phyloP scores from a whole-genome alignment of 1,140 invertebrate genomes.

The Brachionus asplanchnoidis region DNA sequence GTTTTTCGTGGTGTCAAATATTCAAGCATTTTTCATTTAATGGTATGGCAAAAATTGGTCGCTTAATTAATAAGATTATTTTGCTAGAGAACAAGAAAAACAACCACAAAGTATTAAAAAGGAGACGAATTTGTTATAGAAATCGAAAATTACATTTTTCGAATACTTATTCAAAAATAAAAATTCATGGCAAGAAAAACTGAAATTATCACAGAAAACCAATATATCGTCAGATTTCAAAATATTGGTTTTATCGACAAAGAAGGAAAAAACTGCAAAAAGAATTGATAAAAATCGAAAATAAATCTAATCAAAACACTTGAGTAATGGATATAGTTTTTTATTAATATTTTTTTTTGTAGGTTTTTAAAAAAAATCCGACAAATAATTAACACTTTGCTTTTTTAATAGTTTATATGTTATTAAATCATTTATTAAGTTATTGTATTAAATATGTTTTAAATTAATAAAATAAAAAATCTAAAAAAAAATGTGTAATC shows the following conservation, averaged over 20 bases:
- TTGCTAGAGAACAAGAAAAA: neutral
- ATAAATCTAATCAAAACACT: neutral
- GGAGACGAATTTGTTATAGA: neutral
- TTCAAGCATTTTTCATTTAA: neutral
- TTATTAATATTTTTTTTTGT: neutral
- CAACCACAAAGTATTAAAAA: neutral
- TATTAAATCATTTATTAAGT: too few species aligned
- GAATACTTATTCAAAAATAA: neutral
- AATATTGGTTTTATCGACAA: neutral
- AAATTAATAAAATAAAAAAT: neutral
- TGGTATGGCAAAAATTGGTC: neutral
- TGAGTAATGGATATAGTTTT: neutral
- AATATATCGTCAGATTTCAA: neutral
- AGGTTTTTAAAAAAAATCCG: neutral
- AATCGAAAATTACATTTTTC: neutral
- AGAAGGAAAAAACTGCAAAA: neutral
- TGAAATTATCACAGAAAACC: neutral
- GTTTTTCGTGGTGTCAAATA: neutral
- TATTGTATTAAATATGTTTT: neutral
- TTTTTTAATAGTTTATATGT: neutral
- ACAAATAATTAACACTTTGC: neutral
- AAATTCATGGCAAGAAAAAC: neutral
- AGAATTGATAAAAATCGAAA: neutral
- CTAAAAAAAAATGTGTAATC: neutral
- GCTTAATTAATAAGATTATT: neutral